phyloP scores from a whole-genome alignment of 2,797 vertebrate species.

The Gymnopithys bicolor region DNA sequence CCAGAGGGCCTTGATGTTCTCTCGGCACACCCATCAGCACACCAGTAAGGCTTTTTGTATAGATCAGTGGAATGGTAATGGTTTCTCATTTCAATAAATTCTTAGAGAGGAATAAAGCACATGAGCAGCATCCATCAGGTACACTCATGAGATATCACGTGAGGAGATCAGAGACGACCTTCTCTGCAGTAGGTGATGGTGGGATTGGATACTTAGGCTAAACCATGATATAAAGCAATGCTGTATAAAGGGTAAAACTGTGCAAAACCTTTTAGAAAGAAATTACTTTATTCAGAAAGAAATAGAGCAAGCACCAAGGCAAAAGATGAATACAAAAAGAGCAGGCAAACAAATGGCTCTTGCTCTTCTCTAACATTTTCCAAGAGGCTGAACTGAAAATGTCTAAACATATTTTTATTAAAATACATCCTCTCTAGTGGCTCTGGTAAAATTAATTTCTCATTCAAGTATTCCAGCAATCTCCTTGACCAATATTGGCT shows the following conservation, averaged over 20 bases:
- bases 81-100: background rate
- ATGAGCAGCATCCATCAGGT: background rate
- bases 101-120: background rate
- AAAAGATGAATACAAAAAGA: background rate
- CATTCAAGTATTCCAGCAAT: background rate
- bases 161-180: background rate
- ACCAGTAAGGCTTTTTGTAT: background rate
- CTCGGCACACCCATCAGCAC: background rate
- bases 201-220: background rate
- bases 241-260: background rate
- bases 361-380: background rate
- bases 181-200: accelerated
- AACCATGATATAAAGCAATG: background rate
- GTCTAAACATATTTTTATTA: background rate
- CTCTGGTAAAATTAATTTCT: background rate
- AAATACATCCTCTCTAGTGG: background rate
- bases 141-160: accelerated
- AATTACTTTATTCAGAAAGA: background rate
- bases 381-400: background rate
- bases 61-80: background rate
- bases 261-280: background rate
- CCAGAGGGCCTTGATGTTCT: background rate
- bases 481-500: background rate
- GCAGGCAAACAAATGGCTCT: background rate
- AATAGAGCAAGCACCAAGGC: background rate